Base-by-base conservation (phyloP, 2,113 vertebrate genomes). In the Amphiprion percula region DNA sequence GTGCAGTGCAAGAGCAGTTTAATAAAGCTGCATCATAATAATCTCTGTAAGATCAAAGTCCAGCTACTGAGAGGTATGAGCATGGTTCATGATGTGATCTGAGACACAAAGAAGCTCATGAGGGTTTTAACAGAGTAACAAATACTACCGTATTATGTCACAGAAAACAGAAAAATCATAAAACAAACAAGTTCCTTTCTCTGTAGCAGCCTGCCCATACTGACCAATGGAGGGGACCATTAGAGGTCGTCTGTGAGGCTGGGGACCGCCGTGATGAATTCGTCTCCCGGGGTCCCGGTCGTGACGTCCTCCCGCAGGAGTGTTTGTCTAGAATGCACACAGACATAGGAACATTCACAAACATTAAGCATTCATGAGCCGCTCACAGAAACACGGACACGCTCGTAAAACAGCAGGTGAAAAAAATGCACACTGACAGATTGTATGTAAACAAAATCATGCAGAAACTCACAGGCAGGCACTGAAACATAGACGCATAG, bases 201-300 rank as follows among this genome's bases (percentile, higher is more conserved):
- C 15, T 65, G 3, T 2, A 19, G 4, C 58, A 49, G 12, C 33
- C 50, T 41, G 49, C 56, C 39, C 8, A 10, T 91, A 99, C 98
- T 98, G 75, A 99, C 98, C 98, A 74, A 97, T 96, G 74, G 97
- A 94, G 3, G 96, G 96, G 82, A 96, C 96, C 90, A 91, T 87
- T 69, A 95, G 80, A 15, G 96, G 96, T 78, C 95, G 94, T 90
- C 96, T 94, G 79, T 94, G 96, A 52, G 95, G 94, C 55, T 94
- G 95, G 1, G 93, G 47, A 5, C 94, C 86, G 15, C 95, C 83
- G 0, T 94, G 96, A 64, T 95, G 79, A 37, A 88, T 79, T 89
- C 96, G 94, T 72, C 95, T 93, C n/a, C 94, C 93, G 0, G 76
- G 23, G 0, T 96, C 92, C 6, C 92, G 96, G 74, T 97, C 95